Base-by-base conservation (phyloP, 2,113 vertebrate genomes). In the Cottus gobio region DNA sequence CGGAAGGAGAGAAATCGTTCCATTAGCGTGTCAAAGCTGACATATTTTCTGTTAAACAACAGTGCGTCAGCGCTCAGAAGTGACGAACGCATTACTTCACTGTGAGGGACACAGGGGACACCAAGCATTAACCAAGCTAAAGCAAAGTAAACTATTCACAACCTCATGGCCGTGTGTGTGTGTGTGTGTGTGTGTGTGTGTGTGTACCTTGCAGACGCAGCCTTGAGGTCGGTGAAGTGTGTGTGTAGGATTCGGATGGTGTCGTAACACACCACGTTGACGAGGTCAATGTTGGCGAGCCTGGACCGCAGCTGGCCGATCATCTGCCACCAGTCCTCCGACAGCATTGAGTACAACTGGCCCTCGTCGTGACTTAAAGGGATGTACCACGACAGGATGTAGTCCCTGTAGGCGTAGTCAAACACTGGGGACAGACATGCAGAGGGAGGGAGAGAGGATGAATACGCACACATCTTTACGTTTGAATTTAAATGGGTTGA, bases 181-280 rank as follows among this genome's bases (percentile, higher is more conserved):
- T 52, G 66, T 22, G 46, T 58, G 37, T 57, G 36, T 18, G 2
- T 52, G 54, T 44, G 7, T 37, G 20, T 7, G 11, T 95, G 81
- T 99, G 98, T 16, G 7, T 96, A 99, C 98, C 98, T 98, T 92
- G 95, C 86, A 31, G 95, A 96, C 10, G 98, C 97, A 73, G 96
- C 96, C 92, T 98, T 99, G 89, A 99, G 97, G 93, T 97, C 97
- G 86, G 96, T 98, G 95, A 99, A 99, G 82, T 99, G 98, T 0
- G 95, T 88, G 79, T 98, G 95, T 8, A 99, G 92, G 92, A 96
- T 94, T 82, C 96, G 95, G 78, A 99, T 97, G 39, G 95, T 95
- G 91, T 99, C 97, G 22, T 92, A 96, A 92, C 98, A 99, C 90
- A 98, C 96, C 50, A 99, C 93, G 73, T 96, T 98, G 84, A 99